These are phyloP conservation scores for Pseudomugil gertrudae DNA, from an alignment of 2,797 vertebrate species.

Conservation along the genomic window DNA sequence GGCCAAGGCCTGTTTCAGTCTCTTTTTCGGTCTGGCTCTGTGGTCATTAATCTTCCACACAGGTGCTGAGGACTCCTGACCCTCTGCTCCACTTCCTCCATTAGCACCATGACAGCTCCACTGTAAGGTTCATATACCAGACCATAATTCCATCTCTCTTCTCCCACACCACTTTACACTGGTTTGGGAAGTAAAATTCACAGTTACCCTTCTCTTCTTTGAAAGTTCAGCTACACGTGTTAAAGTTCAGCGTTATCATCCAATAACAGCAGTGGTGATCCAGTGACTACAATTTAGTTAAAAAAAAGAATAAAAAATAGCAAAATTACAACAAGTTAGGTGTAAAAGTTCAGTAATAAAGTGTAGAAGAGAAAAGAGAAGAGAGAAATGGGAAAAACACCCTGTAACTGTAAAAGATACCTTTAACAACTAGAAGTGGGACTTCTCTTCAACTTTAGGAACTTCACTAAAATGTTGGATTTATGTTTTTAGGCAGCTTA, in stretches of 20 bases:
- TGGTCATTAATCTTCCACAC: conserved; percentile 81
- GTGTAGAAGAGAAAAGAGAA: neutral
- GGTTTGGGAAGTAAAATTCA: conserved; percentile 41
- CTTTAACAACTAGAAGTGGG: neutral
- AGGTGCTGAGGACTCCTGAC: conserved; percentile 78
- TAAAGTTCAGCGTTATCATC: conserved; percentile 37
- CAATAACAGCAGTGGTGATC: conserved; percentile 5
- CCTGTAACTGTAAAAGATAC: neutral
- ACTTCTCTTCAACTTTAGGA: neutral
- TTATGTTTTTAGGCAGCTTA: neutral
- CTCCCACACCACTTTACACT: conserved; percentile 45
- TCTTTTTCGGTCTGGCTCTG: conserved; percentile 65
- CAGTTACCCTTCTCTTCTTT: conserved; percentile 34
- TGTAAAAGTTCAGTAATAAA: neutral
- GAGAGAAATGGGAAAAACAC: neutral
- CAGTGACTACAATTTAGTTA: neutral
- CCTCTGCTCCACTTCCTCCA: conserved; percentile 77
- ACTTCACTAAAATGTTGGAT: neutral
- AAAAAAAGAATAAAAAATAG: neutral
- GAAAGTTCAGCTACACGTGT: conserved; percentile 48
- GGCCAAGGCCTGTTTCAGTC: conserved; percentile 47
- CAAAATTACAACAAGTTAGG: neutral
- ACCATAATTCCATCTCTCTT: conserved; percentile 67
- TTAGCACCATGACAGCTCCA: conserved; percentile 77
- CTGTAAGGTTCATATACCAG: conserved; percentile 70